These are phyloP conservation scores for Drosophila formosana DNA, from an alignment of 2,888 invertebrate genomes.

Conservation along the genomic window DNA sequence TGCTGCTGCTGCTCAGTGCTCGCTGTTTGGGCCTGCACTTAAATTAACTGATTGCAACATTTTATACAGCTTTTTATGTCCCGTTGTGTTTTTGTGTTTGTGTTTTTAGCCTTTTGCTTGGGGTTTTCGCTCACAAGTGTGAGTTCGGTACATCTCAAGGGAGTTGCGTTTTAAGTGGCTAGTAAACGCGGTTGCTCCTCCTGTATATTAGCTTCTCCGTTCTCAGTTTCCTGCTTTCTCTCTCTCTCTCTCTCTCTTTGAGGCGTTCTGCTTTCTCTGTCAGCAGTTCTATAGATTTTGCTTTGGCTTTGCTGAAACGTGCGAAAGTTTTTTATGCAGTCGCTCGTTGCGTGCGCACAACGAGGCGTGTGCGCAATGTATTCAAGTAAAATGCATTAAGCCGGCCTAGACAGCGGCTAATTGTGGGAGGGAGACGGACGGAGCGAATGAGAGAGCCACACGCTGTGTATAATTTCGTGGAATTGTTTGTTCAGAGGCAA, in stretches of 20 bases:
- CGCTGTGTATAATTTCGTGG: slow-evolving; percentile 48
- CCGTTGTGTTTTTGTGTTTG: slow-evolving; percentile 37
- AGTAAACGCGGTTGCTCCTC: slow-evolving; percentile 66
- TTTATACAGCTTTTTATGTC: slow-evolving; percentile 76
- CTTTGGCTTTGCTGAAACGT: slow-evolving; percentile 29
- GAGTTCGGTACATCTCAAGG: slow-evolving; percentile 49
- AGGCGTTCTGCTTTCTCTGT: not conserved
- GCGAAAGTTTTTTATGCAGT: slow-evolving; percentile 63
- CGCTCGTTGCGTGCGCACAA: slow-evolving; percentile 61
- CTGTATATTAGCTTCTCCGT: slow-evolving; percentile 19
- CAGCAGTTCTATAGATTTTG: slow-evolving; percentile 16
- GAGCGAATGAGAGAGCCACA: not conserved
- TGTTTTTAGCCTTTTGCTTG: slow-evolving; percentile 55
- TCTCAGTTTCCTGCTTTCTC: not conserved
- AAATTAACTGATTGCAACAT: slow-evolving; percentile 83
- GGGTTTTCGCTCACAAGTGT: slow-evolving; percentile 22
- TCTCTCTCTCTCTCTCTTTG: not conserved
- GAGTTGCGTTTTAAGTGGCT: slow-evolving; percentile 73
- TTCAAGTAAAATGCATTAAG: slow-evolving; percentile 63
- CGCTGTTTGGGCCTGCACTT: slow-evolving; percentile 71
- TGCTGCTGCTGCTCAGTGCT: slow-evolving; percentile 32
- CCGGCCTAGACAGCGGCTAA: slow-evolving; percentile 38
- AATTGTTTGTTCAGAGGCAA: slow-evolving; percentile 53
- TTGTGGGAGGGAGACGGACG: slow-evolving; percentile 2
- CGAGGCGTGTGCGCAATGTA: slow-evolving; percentile 73